Percentiles rank a stretch among this genome's conserved stretches.
Conservation (phyloP, 1,140 invertebrate species). For the Meloidogyne chitwoodi region DNA sequence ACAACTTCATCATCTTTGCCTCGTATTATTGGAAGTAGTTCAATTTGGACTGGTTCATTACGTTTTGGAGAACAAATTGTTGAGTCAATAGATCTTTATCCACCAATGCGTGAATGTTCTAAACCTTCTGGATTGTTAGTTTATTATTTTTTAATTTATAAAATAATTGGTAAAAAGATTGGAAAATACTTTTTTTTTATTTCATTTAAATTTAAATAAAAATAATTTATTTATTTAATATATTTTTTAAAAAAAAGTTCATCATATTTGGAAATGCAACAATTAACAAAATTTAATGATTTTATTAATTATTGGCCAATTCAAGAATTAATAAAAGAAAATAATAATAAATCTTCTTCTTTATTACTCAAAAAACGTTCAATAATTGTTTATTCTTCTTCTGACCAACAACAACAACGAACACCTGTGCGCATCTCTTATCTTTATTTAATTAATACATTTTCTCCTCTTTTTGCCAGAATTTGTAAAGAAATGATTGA, state of each 20-base stretch:
- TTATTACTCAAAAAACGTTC: neutral
- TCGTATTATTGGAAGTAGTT: neutral
- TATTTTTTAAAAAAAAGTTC: too few relatives aligned
- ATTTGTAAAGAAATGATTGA: slow-evolving; percentile 5
- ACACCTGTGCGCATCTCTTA: slow-evolving; percentile 11
- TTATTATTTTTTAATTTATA: neutral
- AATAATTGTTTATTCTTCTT: neutral
- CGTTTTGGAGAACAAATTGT: slow-evolving; percentile 5
- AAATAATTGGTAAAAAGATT: too few relatives aligned
- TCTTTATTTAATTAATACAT: slow-evolving; percentile 14
- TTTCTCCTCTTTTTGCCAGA: slow-evolving; percentile 17
- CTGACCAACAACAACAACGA: neutral
- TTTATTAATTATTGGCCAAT: slow-evolving; percentile 9
- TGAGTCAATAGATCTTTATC: slow-evolving; percentile 12
- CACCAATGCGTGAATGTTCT: slow-evolving; percentile 6
- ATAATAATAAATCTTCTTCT: neutral
- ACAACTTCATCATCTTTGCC: neutral
- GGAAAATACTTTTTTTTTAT: too few relatives aligned
- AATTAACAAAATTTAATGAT: neutral
- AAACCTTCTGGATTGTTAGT: slow-evolving; percentile 15
- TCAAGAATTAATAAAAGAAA: slow-evolving; percentile 3
- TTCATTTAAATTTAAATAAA: too few relatives aligned
- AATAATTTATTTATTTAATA: too few relatives aligned
- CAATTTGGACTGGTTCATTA: slow-evolving; percentile 15
- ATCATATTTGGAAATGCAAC: slow-evolving; percentile 3